These are phyloP conservation scores for Heterotilapia buettikoferi DNA, from an alignment of 2,113 vertebrate genomes.

Conservation along the genomic window DNA sequence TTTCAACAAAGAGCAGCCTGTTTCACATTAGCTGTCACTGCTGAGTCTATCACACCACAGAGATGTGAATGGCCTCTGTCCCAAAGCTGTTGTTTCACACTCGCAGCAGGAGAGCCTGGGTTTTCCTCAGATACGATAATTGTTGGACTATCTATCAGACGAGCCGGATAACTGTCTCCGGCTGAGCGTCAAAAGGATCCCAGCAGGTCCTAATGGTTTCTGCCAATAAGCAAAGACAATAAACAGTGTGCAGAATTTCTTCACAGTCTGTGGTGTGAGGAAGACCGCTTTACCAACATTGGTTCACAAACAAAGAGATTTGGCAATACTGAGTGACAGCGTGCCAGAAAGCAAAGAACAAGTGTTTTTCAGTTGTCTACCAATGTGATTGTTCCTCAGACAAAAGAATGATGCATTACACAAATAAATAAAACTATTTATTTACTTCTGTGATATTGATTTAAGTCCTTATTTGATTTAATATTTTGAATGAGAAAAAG, in stretches of 20 bases:
- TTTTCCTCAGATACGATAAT: background rate
- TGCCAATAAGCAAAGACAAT: background rate
- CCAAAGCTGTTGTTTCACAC: background rate
- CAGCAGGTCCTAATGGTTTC: background rate
- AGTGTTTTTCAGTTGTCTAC: background rate
- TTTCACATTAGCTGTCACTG: background rate
- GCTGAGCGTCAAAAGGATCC: background rate
- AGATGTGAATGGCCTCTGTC: background rate
- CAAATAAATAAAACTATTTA: background rate
- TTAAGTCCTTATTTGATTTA: background rate
- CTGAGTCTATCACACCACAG: background rate
- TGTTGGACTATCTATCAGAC: background rate
- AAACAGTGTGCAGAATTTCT: background rate
- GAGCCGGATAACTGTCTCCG: background rate
- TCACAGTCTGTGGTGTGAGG: background rate
- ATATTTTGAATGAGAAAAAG: background rate
- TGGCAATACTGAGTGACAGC: background rate
- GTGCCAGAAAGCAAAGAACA: rapidly evolving
- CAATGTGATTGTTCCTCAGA: background rate
- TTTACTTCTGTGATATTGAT: background rate
- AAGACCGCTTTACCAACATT: background rate
- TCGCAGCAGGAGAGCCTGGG: background rate
- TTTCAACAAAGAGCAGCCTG: background rate
- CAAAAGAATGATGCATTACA: background rate
- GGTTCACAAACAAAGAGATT: rapidly evolving